phyloP scores from a whole-genome alignment of 2,113 vertebrate species.

The Meles meles region DNA sequence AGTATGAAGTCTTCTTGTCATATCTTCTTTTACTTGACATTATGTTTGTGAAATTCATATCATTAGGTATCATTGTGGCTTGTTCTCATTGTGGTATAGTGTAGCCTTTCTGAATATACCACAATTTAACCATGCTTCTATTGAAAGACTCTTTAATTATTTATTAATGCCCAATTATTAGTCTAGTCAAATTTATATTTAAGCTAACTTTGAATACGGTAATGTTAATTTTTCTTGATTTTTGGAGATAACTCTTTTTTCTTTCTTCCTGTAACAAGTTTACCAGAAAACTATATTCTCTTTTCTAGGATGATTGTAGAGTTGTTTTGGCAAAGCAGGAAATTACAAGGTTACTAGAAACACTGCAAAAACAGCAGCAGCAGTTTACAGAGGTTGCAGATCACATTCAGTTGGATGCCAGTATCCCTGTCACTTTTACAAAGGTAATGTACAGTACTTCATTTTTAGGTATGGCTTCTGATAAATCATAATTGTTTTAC shows the following conservation, averaged over 20 bases:
- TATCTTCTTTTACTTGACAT: background rate
- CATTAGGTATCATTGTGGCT: background rate
- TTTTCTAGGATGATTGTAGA: conserved; percentile 93
- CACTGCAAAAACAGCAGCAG: conserved; percentile 97
- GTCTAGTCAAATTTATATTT: background rate
- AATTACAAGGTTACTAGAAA: conserved; percentile 94
- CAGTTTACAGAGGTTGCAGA: conserved; percentile 98
- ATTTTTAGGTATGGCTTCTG: background rate
- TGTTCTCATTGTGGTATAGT: background rate
- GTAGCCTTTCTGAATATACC: background rate
- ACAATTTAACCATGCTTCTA: background rate
- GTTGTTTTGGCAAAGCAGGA: conserved; percentile 97
- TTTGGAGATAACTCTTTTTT: background rate
- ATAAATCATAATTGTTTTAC: background rate
- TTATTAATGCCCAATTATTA: conserved; percentile 14
- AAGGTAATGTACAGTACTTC: conserved; percentile 85
- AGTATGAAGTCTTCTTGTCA: background rate
- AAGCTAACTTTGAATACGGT: conserved; percentile 32
- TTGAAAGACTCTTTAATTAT: background rate
- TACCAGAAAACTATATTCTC: conserved; percentile 43
- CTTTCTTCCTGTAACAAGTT: background rate
- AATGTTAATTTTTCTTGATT: conserved; percentile 1
- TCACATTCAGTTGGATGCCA: conserved; percentile 95
- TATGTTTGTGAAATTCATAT: background rate
- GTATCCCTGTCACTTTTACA: conserved; percentile 98